Percentiles rank a stretch among this genome's conserved stretches.
Conservation (phyloP, 2,888 invertebrate genomes). For the Hermaeophaga mercurialis region DNA sequence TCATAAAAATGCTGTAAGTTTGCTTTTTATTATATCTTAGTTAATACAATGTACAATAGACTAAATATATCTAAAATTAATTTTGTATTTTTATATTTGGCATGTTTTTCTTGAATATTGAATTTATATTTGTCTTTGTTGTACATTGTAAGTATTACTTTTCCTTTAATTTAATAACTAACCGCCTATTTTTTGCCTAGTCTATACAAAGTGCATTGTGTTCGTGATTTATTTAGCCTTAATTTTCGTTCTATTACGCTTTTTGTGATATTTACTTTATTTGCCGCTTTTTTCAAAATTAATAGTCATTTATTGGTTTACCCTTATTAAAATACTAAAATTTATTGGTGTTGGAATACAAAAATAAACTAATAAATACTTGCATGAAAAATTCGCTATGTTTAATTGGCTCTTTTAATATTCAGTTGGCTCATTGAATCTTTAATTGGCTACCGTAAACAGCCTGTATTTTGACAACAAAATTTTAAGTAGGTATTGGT, state of each 20-base stretch:
- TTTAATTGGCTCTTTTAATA: too few species aligned
- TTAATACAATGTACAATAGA: not conserved
- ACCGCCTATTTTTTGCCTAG: constrained; percentile 31
- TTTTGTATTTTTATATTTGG: too few species aligned
- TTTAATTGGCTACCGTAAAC: too few species aligned
- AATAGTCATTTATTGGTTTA: not conserved
- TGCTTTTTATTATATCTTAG: not conserved
- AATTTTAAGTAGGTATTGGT: too few species aligned
- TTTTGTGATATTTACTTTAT: not conserved
- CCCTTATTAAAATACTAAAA: not conserved
- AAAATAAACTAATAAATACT: not conserved
- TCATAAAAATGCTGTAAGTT: constrained; percentile 48
- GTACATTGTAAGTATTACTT: too few species aligned
- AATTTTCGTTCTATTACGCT: not conserved
- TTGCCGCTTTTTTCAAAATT: not conserved
- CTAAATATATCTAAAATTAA: too few species aligned
- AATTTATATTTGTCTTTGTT: too few species aligned
- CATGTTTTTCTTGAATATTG: too few species aligned
- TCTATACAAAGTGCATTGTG: constrained; percentile 23
- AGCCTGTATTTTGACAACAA: not conserved
- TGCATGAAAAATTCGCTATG: not conserved
- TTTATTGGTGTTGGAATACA: not conserved
- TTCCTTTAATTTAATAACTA: constrained; percentile 22
- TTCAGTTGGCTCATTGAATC: too few species aligned
- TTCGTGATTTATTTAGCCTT: constrained; percentile 16